A percentile compares a stretch with the other conserved stretches of the same genome.
Evolutionary conservation across 2,113 vertebrate species (phyloP).

Genomic region (Coturnix japonica): DNA sequence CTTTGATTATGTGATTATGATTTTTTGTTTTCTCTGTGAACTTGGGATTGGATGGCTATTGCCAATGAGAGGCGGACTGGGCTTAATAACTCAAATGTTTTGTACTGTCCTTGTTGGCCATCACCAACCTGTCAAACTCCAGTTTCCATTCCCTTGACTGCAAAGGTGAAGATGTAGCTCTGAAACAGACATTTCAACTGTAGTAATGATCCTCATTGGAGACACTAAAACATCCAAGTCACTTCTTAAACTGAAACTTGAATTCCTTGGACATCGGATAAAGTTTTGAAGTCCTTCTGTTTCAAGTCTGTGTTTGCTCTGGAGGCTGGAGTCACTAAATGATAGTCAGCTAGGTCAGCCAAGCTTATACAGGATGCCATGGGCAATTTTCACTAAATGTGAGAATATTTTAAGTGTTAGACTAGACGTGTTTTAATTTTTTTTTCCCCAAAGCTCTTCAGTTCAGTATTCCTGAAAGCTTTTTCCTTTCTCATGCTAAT

Average conservation of each 20-base stretch:
- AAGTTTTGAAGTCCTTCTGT: neutral
- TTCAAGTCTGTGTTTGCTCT: neutral
- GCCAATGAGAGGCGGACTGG: neutral
- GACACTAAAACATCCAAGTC: no score
- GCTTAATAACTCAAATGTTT: neutral
- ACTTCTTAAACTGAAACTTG: no score
- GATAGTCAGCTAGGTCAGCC: neutral
- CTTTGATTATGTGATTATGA: no score
- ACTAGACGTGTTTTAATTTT: neutral
- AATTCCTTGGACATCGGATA: neutral
- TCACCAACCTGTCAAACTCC: neutral
- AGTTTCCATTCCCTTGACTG: neutral
- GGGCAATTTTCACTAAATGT: neutral
- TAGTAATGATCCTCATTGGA: no score
- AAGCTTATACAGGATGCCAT: neutral
- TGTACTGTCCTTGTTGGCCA: neutral
- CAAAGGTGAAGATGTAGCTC: neutral
- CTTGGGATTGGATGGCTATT: neutral
- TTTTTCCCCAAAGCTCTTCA: neutral
- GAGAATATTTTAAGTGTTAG: neutral
- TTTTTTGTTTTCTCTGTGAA: neutral
- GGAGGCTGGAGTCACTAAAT: neutral
- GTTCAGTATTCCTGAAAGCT: neutral
- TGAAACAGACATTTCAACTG: no score
- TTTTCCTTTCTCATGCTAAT: slow-evolving; percentile 1